Evolutionary conservation across 2,113 vertebrate species (phyloP).

Genomic region (Calidris pugnax): DNA sequence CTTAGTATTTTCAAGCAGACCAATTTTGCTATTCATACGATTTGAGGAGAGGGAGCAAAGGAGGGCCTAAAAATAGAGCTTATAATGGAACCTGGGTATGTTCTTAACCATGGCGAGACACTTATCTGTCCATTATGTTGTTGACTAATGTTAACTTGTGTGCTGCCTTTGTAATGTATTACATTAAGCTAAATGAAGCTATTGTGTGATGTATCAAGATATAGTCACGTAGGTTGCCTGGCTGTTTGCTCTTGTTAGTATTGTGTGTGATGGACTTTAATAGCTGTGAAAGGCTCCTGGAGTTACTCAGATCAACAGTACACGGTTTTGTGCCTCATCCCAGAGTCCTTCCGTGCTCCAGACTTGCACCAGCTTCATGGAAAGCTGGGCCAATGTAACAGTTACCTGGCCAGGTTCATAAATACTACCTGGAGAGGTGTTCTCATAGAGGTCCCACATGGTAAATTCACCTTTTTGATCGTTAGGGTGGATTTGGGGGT

Average conservation of each 20-base stretch:
- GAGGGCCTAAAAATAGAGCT: constrained; percentile 40
- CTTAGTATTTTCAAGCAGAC: constrained; percentile 15
- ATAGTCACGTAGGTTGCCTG: constrained; percentile 27
- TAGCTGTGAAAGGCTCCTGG: constrained; percentile 7
- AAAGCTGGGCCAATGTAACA: background rate
- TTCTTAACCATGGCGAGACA: constrained; percentile 47
- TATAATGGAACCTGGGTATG: constrained; percentile 52
- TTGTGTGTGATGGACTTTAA: constrained; percentile 49
- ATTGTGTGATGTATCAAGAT: constrained; percentile 38
- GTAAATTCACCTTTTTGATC: background rate
- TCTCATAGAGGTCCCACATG: accelerated
- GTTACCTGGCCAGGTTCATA: background rate
- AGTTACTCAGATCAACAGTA: background rate
- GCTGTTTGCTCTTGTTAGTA: constrained; percentile 41
- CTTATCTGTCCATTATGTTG: constrained; percentile 62
- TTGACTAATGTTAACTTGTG: constrained; percentile 62
- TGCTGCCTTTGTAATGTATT: constrained; percentile 55
- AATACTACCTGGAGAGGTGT: background rate
- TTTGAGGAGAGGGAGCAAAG: constrained; percentile 21
- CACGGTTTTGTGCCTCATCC: background rate
- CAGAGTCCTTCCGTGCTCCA: background rate
- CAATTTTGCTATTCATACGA: constrained; percentile 6
- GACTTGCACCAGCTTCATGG: background rate
- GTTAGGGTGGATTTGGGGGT: background rate
- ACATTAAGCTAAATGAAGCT: constrained; percentile 67